Evolutionary conservation across 2,113 vertebrate species (phyloP), one percentile per base, ranked within the genome.

Genomic region (Prionailurus viverrinus): DNA sequence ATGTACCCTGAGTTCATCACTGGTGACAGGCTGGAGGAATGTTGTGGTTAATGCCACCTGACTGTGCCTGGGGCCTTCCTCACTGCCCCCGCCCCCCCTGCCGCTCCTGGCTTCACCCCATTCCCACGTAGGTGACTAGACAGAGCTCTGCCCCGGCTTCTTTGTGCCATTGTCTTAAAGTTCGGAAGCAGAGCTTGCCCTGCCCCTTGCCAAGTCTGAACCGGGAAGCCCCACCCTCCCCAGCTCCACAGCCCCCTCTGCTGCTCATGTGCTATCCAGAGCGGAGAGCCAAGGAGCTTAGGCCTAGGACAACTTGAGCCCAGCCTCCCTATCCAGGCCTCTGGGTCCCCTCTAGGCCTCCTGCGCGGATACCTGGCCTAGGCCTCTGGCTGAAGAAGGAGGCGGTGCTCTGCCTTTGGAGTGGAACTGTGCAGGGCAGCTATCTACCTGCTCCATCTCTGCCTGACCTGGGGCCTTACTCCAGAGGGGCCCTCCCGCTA

Each of bases 221-320:
- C 83, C 27, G 11, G 29, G 78, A 48, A 13, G 18, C 55, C 63
- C 76, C 10, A 66, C 36, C 55, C 36, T 93, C 39, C 33, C 73
- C 71, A 65, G 92, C 85, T 89, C 89, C 69, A 83, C 6, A 94
- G 97, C 87, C 76, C 79, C 90, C 92, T 85, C 95, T 97, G 93
- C 95, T 97, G 76, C 27, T 79, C 33, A 15, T 65, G 36, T 0
- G 2, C 65, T 45, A 3, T 31, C 55, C 33, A 89, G 82, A 93
- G 39, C 14, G 23, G 45, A 51, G 63, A 78, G 31, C n/a, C 48
- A 5, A 4, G 33, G 36, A 58, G 55, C 55, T 82, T 84, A 0
- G 0, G 16, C 93, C 71, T 41, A 55, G 82, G 68, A 39, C 91
- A 69, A 84, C 89, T 51, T 65, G 36, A 94, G 88, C 53, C 73